Percentiles rank a stretch among this genome's conserved stretches.
Evolutionary conservation across 2,113 vertebrate genomes (phyloP).

Genomic region (Epinephelus cyanopodus): DNA sequence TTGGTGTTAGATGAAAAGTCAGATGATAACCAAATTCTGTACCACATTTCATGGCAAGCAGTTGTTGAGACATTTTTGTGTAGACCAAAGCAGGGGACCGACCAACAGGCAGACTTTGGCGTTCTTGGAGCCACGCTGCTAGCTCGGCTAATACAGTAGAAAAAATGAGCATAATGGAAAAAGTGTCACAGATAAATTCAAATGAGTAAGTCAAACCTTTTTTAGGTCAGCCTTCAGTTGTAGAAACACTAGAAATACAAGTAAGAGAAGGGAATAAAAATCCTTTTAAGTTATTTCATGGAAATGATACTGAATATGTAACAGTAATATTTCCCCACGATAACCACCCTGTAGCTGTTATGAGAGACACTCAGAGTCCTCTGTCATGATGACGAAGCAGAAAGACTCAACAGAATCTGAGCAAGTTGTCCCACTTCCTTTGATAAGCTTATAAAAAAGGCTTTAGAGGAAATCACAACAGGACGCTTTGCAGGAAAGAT

Average conservation of each 20-base stretch:
- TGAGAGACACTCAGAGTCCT: background rate
- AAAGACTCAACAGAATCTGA: background rate
- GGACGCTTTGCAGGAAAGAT: background rate
- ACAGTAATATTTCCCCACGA: background rate
- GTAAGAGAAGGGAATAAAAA: background rate
- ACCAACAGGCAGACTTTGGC: background rate
- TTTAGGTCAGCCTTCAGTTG: background rate
- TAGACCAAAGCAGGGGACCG: background rate
- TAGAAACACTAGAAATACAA: background rate
- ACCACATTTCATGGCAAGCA: background rate
- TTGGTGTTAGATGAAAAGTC: too few relatives aligned
- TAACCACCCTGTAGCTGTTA: background rate
- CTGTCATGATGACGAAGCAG: constrained; percentile 40
- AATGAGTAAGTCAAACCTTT: background rate
- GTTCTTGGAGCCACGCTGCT: background rate
- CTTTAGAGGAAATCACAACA: background rate
- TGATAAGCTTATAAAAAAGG: background rate
- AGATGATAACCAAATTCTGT: background rate
- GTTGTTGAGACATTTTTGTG: background rate
- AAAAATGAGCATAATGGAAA: background rate
- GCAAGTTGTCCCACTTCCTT: constrained; percentile 21
- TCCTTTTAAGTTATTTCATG: background rate
- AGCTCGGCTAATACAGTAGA: background rate
- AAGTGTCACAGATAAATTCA: background rate
- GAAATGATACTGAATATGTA: background rate